Evolutionary conservation across 1,140 invertebrate species (phyloP).

Genomic region (Lordiphosa collinella): DNA sequence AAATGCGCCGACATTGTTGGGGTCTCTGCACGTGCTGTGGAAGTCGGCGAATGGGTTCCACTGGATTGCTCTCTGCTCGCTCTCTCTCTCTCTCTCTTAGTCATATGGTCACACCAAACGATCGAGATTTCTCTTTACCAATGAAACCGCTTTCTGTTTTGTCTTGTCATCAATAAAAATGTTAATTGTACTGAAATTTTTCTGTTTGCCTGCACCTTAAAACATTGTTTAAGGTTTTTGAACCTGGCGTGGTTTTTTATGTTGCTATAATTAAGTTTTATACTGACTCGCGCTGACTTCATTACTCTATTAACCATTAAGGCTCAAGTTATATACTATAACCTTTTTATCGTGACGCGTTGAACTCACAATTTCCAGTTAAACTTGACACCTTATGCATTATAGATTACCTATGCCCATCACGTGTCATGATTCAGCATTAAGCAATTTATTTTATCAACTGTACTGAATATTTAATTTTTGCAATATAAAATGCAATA

Average conservation of each 20-base stretch:
- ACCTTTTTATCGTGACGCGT: conserved; percentile 18
- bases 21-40: conserved; percentile 61
- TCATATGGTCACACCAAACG: not conserved
- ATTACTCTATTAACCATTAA: not conserved
- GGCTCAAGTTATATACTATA: not conserved
- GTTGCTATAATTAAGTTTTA: too few relatives aligned
- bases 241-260: conserved; percentile 24
- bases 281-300: conserved; percentile 4
- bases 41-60: conserved; percentile 36
- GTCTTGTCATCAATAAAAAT: conserved; percentile 61
- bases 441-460: conserved; percentile 19
- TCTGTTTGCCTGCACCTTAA: conserved; percentile 2
- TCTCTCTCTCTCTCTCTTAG: conserved; percentile 6
- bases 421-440: conserved; percentile 40
- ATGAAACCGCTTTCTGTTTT: conserved; percentile 26
- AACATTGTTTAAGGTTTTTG: conserved; percentile 54
- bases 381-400: conserved; percentile 51
- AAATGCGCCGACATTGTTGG: conserved; percentile 22
- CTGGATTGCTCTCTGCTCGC: conserved; percentile 12
- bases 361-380: conserved; percentile 49
- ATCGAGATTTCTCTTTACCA: conserved; percentile 22
- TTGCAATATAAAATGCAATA: conserved; percentile 49
- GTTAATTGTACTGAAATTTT: conserved; percentile 55
- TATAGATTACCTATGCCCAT: conserved; percentile 28
- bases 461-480: conserved; percentile 10